Base-by-base conservation (phyloP, 2,113 vertebrate species). In the Bubo blakistoni region DNA sequence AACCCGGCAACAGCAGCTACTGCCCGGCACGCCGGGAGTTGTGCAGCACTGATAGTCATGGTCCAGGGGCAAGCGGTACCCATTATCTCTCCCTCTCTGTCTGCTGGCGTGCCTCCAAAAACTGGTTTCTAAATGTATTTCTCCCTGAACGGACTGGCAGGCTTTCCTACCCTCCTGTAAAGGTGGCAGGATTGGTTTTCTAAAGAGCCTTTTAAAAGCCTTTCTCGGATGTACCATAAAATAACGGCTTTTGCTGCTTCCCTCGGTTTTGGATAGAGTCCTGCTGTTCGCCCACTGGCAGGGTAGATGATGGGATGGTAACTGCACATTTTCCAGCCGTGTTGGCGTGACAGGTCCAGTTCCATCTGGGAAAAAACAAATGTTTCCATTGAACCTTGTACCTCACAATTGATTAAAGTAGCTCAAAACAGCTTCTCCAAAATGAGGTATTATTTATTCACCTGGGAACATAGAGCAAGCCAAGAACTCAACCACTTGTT, bases 271-370 rank as follows among this genome's bases (percentile, higher is more conserved):
- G 44, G 22, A 3, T 34, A 6, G 65, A 81, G 16, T 11, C 70
- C 4, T 46, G 3, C 57, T 20, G 3, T 19, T 78, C 40, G 3
- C 2, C 25, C 25, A 0, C 40, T 34, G 32, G 59, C 21, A 1
- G 47, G n/a, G 17, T 1, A 57, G 70, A 3, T 12, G 30, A 4
- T 34, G 70, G n/a, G 52, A 9, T 57, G 81, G 30, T 14, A 70
- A 2, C 27, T 22, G 59, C 86, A 5, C 51, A 0, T 13, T 38
- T 73, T 7, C 57, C 40, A 40, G 16, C 51, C 12, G 2, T 6
- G 40, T 13, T 82, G 49, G 17, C 18, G 1, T 42, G 51, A 26
- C 32, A 62, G 18, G 6, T 26, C 36, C 32, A 11, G 10, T 8
- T 93, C 46, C 55, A 10, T 51, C 12, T 51, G 34, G 21, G 21